Conservation (phyloP, 2,113 vertebrate species). For the Tiliqua scincoides region DNA sequence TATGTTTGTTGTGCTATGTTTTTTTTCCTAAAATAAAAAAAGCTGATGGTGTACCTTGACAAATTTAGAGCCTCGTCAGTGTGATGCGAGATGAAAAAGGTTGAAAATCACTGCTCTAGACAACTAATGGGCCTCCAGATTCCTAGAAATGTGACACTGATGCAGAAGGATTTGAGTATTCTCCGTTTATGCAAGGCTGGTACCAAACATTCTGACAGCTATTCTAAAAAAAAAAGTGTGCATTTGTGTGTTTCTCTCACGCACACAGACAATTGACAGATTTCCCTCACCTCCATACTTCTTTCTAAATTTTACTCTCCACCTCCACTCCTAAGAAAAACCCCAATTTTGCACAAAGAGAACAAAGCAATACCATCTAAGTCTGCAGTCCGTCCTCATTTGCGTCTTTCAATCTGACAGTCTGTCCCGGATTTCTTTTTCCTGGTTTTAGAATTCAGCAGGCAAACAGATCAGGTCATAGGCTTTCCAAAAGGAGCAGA, state of each 20-base stretch:
- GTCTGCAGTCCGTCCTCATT: not conserved
- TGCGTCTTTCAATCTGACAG: not conserved
- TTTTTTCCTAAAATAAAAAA: no score
- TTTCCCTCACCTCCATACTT: no score
- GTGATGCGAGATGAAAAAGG: no score
- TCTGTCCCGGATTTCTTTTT: not conserved
- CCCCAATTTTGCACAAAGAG: not conserved
- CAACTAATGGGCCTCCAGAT: no score
- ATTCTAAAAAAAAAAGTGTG: not conserved
- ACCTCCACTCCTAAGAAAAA: not conserved
- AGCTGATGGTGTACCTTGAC: no score
- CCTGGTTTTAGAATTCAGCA: not conserved
- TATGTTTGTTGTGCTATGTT: no score
- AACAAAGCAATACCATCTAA: not conserved
- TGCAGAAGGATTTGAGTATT: no score
- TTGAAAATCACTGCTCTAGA: no score
- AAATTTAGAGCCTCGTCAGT: no score
- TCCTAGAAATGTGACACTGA: not conserved
- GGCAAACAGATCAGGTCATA: not conserved
- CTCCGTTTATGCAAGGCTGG: no score
- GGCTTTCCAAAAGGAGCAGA: not conserved
- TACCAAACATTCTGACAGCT: no score
- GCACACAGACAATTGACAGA: not conserved
- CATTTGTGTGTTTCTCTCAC: not conserved
- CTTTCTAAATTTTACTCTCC: not conserved